These are phyloP conservation scores for Onthophagus sagittarius DNA, from an alignment of 2,888 invertebrate genomes.

Conservation along the genomic window DNA sequence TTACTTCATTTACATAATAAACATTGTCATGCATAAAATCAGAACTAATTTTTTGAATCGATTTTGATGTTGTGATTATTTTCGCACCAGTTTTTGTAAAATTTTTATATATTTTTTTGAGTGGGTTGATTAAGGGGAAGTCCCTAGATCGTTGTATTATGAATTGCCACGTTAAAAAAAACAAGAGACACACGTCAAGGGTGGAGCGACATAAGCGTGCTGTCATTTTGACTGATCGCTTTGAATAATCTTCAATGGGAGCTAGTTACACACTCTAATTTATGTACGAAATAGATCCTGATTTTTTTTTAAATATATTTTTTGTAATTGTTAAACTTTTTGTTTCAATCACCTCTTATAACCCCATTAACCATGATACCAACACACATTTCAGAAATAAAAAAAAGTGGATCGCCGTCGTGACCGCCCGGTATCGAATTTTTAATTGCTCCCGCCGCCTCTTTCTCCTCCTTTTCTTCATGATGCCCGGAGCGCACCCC, in stretches of 20 bases:
- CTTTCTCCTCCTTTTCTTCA: neutral
- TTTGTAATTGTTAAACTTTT: neutral
- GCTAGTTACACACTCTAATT: neutral
- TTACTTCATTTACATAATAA: constrained; percentile 17
- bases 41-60: neutral
- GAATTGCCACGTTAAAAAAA: constrained; percentile 17
- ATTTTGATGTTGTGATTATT: no score
- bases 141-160: no score
- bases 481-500: no score
- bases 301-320: neutral
- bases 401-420: neutral
- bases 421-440: neutral
- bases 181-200: constrained; percentile 14
- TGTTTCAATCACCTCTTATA: neutral
- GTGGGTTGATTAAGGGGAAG: no score
- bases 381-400: neutral
- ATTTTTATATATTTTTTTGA: no score
- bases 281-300: neutral
- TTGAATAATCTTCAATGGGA: neutral
- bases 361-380: neutral
- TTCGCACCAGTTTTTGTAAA: no score
- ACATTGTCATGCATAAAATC: constrained; percentile 9
- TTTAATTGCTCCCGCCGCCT: neutral
- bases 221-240: constrained; percentile 31
- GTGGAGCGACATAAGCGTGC: constrained; percentile 33